Conservation (phyloP, 30 jellyfish, hydroid and myxozoan species). For the Cassiopea xamachana region DNA sequence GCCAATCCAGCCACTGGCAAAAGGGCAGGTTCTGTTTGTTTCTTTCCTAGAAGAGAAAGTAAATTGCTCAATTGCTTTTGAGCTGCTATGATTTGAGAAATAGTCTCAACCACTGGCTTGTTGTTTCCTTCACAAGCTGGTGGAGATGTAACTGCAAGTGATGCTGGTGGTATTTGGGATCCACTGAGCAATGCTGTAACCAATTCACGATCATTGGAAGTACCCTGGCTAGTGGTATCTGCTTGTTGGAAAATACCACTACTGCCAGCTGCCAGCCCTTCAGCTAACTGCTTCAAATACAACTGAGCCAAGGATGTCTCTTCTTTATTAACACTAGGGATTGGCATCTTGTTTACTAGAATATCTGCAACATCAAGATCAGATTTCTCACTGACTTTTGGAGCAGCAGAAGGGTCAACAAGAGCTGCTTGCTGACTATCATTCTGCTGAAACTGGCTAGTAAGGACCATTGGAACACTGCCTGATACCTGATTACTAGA, state of each 20-base stretch:
- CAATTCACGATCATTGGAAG: constrained; percentile 23
- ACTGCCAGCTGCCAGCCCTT: constrained; percentile 62
- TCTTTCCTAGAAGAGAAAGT: constrained; percentile 66
- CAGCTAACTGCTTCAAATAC: constrained; percentile 85
- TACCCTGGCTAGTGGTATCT: constrained; percentile 30
- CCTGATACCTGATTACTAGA: constrained; percentile 29
- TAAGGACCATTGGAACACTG: constrained; percentile 71
- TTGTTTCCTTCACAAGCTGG: constrained; percentile 25
- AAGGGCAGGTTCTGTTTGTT: constrained; percentile 53
- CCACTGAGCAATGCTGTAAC: constrained; percentile 39
- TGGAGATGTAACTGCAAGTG: constrained; percentile 24
- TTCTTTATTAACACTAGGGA: constrained; percentile 89
- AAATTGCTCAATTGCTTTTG: constrained; percentile 76
- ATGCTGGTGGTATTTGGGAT: constrained; percentile 6
- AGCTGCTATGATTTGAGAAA: constrained; percentile 75
- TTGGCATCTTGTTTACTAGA: constrained; percentile 95
- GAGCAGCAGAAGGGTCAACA: constrained; percentile 51
- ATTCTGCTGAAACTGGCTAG: constrained; percentile 53
- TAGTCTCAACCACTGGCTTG: constrained; percentile 71
- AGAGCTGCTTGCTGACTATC: constrained; percentile 42
- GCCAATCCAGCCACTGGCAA: constrained; percentile 58
- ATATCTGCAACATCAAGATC: constrained; percentile 97
- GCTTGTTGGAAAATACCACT: constrained; percentile 30
- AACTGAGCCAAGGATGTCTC: constrained; percentile 83
- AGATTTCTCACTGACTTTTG: constrained; percentile 84